Percentiles rank a stretch among this genome's conserved stretches.
These are phyloP conservation scores for Endotricha flammealis DNA, from an alignment of 2,888 invertebrate genomes.

Conservation along the genomic window DNA sequence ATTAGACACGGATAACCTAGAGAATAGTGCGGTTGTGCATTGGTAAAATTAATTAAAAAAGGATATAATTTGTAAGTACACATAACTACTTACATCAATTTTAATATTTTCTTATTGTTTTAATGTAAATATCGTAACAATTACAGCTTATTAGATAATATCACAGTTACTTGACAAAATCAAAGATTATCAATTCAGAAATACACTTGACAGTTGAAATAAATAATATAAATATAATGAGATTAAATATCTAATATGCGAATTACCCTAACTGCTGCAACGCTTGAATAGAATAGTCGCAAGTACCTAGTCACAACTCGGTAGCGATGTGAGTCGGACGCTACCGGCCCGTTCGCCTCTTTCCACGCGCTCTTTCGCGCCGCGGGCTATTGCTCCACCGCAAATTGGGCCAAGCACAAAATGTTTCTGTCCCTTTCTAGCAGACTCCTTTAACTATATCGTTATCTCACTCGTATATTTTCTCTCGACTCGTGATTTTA, in stretches of 20 bases:
- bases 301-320: constrained; percentile 64
- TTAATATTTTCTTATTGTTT: too few relatives aligned
- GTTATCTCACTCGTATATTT: constrained; percentile 40
- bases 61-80: too few relatives aligned
- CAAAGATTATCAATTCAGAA: too few relatives aligned
- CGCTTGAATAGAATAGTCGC: constrained; percentile 51
- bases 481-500: constrained; percentile 33
- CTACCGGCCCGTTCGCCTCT: constrained; percentile 40
- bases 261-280: constrained; percentile 41
- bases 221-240: constrained; percentile 10
- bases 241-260: constrained; percentile 25
- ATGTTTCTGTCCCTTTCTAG: constrained; percentile 41
- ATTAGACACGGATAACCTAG: too few relatives aligned
- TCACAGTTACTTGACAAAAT: too few relatives aligned
- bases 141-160: too few relatives aligned
- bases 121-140: too few relatives aligned
- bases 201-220: too few relatives aligned
- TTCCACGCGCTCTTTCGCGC: constrained; percentile 60
- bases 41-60: too few relatives aligned
- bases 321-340: constrained; percentile 76
- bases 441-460: constrained; percentile 25
- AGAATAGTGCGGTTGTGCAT: too few relatives aligned
- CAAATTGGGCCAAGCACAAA: constrained; percentile 61
- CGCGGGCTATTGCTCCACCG: constrained; percentile 51
- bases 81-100: too few relatives aligned